Evolutionary conservation across 2,113 vertebrate species (phyloP), one percentile per base, ranked within the genome.

Genomic region (Oncorhynchus masou): DNA sequence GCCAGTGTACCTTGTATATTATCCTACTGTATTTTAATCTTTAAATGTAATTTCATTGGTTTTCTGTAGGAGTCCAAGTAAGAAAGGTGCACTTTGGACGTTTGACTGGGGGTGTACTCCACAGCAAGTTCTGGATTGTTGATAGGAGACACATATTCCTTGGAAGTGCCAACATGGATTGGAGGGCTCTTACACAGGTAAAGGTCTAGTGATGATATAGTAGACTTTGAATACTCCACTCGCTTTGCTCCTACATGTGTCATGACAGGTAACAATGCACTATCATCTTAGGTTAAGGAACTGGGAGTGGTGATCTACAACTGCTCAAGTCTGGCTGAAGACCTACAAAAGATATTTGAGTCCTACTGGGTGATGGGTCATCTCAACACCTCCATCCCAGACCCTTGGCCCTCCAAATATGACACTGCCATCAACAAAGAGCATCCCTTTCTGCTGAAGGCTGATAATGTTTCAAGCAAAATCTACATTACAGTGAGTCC

Each of bases 151-250:
- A 98, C 0, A 0, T 96, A 13, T 97, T 94, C 68, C 78, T 98
- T 72, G 97, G 96, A 68, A 98, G 96, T 9, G 94, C 97, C 71
- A 98, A 98, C 85, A 97, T 98, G 95, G 97, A 98, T 91, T 98
- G 96, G 96, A 94, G 97, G 81, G 89, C 96, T 66, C 87, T 98
- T 71, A 95, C 95, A 2, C 95, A 98, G 95, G 97, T 96, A 67
- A 89, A 62, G 59, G 59, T 22, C 19, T 62, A 62, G 19, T 22
- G 19, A 22, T 24, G 51, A 54, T 45, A 12, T 45, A 45, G 3
- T 45, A 45, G 9, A 45, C 9, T 19, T 54, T 16, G 51, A 62
- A 13, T 31, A 24, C 4, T 45, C 13, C 16, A 19, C 13, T 54
- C 3, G 5, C 51, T 54, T 54, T 15, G 12, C 5, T 54, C 16